Base-by-base conservation (phyloP, 2,113 vertebrate species). In the Gasterosteus nipponicus region DNA sequence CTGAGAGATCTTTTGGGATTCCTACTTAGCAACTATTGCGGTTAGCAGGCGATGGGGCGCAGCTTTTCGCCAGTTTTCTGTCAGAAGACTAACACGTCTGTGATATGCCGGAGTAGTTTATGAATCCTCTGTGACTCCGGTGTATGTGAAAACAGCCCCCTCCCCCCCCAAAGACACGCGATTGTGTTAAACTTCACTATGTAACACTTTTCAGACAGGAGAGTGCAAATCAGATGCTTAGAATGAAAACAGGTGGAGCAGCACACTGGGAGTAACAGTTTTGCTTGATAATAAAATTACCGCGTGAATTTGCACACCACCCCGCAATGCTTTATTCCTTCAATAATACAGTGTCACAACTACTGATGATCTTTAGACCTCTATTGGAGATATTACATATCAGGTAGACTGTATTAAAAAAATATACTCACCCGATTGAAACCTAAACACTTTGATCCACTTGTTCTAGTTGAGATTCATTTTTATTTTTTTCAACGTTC, bases 221-320 rank as follows among this genome's bases (percentile, higher is more conserved):
- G 63, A 86, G 78, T 86, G 81, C 70, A 89, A 89, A 92, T 87
- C 73, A 73, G 69, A 85, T 81, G 78, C 85, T 90, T 70, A 63
- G 75, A 75, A 77, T 86, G 80, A 84, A 81, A 81, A 26, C 86
- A 87, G 90, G 89, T 89, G 89, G 82, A 89, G 68, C 83, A 67
- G 64, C 91, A 80, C 92, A 69, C 54, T 86, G 93, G 93, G 92
- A 91, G 46, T 94, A 87, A 89, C 91, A 94, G 91, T 85, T 92
- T 92, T 86, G 75, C 80, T 78, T 78, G 58, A 78, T 89, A 90
- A 91, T 87, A 77, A 88, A 92, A 91, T 91, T 83, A 90, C 53
- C 57, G 59, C 70, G 41, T 68, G 65, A 86, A 73, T 80, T 87
- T 65, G 35, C 69, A 79, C 59, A 49, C 38, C 15, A 18, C 42